Evolutionary conservation across 2,797 vertebrate species (phyloP), one percentile per base, ranked within the genome.

Genomic region (Platyrinchus mystaceus): DNA sequence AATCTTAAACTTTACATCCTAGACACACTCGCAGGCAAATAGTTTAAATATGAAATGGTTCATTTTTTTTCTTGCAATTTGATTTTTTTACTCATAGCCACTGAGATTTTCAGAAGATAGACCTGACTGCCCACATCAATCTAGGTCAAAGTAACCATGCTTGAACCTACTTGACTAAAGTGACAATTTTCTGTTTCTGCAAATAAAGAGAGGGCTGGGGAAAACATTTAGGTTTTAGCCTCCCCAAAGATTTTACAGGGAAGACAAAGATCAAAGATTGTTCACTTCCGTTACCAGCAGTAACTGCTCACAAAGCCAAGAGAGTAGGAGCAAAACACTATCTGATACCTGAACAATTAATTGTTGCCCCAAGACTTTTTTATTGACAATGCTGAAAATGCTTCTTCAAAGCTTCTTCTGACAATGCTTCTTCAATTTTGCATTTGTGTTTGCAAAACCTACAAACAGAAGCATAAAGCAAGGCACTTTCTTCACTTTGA

Each of bases 21-120:
- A 41, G 26, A 50, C 50, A 62, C 0, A 0, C 20, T 88, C 37
- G 50, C 10, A 81, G 28, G 36, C 9, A 56, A 84, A 46, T 1
- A 83, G 26, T 41, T 84, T 69, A 73, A 76, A 82, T 50, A 76
- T 10, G 4, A 84, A 78, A 30, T 39, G 14, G 15, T 49, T 89
- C 2, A 8, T 7, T 78, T 74, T 47, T 84, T 84, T 93, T 78
- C 49, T 59, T 63, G n/a, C 7, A 12, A 9, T 60, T 68, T 67
- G 14, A 14, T 60, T 50, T 59, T 76, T 87, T 80, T 32, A 55
- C 5, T 55, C 14, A 87, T 26, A 55, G 23, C 18, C 63, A 47
- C 9, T 39, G 47, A 66, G 4, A 12, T 69, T 93, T 87, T 55
- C 34, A 59, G 49, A 82, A 70, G 59, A 76, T 6, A 69, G 9